Conservation (phyloP, 2,113 vertebrate species). For the Oreochromis niloticus region DNA sequence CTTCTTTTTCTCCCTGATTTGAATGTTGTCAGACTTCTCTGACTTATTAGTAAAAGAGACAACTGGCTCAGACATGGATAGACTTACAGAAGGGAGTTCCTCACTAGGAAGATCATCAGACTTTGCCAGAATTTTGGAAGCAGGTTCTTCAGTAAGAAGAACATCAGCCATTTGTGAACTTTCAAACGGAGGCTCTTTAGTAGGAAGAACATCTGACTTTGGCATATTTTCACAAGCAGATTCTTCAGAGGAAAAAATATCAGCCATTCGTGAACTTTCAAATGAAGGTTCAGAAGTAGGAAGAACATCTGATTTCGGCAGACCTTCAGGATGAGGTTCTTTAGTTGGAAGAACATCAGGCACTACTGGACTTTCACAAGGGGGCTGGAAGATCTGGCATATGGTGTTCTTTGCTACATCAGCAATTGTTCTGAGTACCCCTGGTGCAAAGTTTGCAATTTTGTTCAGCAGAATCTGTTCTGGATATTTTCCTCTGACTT, state of each 20-base stretch:
- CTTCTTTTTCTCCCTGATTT: neutral
- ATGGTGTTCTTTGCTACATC: accelerated
- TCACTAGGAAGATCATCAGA: neutral
- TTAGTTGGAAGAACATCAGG: accelerated
- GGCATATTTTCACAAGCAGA: too few relatives aligned
- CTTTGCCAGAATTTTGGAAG: neutral
- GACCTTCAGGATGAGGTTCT: accelerated
- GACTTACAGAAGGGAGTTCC: too few relatives aligned
- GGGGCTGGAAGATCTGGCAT: accelerated
- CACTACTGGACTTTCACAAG: neutral
- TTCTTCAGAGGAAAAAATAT: neutral
- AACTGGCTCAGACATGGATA: neutral
- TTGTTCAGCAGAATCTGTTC: accelerated
- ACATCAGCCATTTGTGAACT: too few relatives aligned
- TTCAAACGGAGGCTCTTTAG: too few relatives aligned
- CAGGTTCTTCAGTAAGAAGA: accelerated
- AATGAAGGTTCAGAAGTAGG: accelerated
- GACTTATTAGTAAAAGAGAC: accelerated
- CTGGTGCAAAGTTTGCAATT: neutral
- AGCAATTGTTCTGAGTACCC: accelerated
- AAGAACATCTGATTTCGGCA: accelerated
- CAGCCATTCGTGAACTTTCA: accelerated
- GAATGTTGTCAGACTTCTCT: neutral
- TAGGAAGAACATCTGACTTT: too few relatives aligned
- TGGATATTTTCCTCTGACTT: neutral